Percentiles rank a stretch among this genome's conserved stretches.
Evolutionary conservation across 2,888 invertebrate species (phyloP).

Genomic region (Caenorhabditis uteleia): DNA sequence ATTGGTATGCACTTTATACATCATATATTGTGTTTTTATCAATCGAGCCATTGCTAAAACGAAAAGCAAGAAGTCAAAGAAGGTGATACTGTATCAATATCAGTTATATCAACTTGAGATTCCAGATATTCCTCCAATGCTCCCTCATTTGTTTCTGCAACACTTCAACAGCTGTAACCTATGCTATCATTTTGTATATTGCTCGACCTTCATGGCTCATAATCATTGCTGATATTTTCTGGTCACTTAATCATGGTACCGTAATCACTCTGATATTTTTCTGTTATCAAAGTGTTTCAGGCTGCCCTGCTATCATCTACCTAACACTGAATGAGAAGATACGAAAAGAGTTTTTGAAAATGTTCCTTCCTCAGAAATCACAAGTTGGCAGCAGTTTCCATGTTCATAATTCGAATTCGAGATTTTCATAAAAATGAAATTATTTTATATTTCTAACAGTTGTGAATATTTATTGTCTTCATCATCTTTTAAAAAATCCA

Average conservation of each 20-base stretch:
- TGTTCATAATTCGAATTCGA: no score
- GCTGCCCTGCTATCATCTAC: slow-evolving; percentile 28
- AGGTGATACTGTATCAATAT: not conserved
- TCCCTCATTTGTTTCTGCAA: slow-evolving; percentile 2
- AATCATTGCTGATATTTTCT: slow-evolving; percentile 1
- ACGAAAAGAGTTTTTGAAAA: slow-evolving; percentile 12
- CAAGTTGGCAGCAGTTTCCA: no score
- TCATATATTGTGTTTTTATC: not conserved
- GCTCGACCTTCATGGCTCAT: slow-evolving; percentile 1
- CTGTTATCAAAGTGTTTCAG: no score
- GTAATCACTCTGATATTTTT: no score
- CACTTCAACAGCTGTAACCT: not conserved
- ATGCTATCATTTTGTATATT: slow-evolving; percentile 4
- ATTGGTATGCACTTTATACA: not conserved
- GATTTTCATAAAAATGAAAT: no score
- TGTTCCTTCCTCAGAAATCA: no score
- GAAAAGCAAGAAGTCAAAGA: not conserved
- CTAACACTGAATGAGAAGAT: slow-evolving; percentile 14
- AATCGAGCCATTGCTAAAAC: not conserved
- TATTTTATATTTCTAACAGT: no score
- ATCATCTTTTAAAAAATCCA: no score
- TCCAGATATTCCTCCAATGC: slow-evolving; percentile 3
- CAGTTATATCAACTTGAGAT: not conserved
- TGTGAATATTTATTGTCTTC: no score
- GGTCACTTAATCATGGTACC: slow-evolving; percentile 6